Conservation (phyloP, 2,888 invertebrate species). For the Lutraria lutraria region DNA sequence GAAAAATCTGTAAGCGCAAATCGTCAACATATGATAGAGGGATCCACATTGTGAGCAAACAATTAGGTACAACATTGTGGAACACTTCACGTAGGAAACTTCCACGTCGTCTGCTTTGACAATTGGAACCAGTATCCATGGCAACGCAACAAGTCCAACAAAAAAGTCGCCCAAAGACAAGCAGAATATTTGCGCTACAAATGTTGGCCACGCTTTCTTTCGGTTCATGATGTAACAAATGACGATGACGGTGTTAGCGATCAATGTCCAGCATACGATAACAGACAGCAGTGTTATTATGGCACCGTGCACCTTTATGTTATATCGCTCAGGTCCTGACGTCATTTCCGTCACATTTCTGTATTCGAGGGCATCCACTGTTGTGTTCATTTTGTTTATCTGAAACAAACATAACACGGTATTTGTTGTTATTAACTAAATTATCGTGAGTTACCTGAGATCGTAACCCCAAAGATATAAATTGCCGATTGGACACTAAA, state of each 20-base stretch:
- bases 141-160: constrained; percentile 8
- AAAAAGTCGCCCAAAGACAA: constrained; percentile 21
- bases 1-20: constrained; percentile 12
- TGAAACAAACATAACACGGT: neutral
- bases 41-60: constrained; percentile 29
- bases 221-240: constrained; percentile 5
- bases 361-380: neutral
- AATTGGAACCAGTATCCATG: neutral
- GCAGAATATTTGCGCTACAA: constrained; percentile 24
- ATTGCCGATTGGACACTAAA: no score
- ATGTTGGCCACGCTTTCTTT: constrained; percentile 44
- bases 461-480: no score
- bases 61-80: neutral
- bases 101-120: neutral
- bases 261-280: neutral
- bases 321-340: neutral
- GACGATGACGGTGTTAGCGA: constrained; percentile 2
- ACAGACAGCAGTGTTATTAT: neutral
- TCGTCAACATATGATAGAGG: constrained; percentile 18
- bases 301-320: neutral
- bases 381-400: neutral
- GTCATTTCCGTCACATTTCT: constrained; percentile 2
- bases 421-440: no score
- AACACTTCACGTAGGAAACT: neutral
- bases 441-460: neutral